Evolutionary conservation across 2,888 invertebrate species (phyloP).

Genomic region (Phortica magna): DNA sequence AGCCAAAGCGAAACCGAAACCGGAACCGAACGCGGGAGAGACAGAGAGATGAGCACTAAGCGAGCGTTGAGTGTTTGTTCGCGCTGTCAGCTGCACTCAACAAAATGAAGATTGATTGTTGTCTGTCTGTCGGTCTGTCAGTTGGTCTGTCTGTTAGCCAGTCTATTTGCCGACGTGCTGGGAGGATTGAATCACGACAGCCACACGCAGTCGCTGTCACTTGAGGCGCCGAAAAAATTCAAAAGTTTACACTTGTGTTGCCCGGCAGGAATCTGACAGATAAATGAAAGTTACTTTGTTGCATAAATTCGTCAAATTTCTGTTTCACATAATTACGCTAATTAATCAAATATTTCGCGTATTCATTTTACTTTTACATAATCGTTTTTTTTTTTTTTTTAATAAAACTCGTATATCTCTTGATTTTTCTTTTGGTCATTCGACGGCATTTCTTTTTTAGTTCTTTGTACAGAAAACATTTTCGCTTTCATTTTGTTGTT

Average conservation of each 20-base stretch:
- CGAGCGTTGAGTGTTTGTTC: background rate
- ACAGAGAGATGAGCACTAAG: no score
- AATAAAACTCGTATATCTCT: no score
- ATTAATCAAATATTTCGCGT: background rate
- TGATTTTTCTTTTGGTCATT: no score
- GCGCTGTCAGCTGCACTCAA: constrained; percentile 6
- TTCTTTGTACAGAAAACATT: no score
- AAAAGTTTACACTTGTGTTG: no score
- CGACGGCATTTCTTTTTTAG: no score
- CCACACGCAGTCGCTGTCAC: constrained; percentile 7
- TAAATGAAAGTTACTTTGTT: background rate
- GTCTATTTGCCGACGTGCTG: no score
- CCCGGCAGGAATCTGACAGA: background rate
- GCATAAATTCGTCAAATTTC: background rate
- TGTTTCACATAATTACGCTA: constrained; percentile 12
- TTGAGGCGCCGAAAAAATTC: background rate
- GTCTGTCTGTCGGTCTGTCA: background rate
- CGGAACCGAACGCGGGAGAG: no score
- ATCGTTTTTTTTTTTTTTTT: background rate
- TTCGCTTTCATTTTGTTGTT: no score
- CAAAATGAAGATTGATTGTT: constrained; percentile 23
- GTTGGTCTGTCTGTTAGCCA: background rate
- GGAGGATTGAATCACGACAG: background rate
- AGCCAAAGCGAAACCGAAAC: no score
- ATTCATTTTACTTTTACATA: background rate